These are phyloP conservation scores for Deilephila elpenor DNA, from an alignment of 2,888 invertebrate genomes.

Conservation along the genomic window DNA sequence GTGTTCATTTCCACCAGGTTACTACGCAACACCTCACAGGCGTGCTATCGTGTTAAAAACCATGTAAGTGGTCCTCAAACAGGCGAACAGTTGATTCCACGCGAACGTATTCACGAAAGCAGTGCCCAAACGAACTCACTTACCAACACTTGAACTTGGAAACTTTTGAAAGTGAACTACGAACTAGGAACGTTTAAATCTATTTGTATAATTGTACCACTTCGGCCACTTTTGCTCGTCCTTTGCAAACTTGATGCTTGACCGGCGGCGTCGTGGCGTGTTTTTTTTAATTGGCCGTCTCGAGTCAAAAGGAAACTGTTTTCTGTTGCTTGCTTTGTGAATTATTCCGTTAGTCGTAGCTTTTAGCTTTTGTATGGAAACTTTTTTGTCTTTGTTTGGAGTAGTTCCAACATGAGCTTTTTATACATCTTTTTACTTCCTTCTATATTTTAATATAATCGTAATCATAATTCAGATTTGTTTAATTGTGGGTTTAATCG, in stretches of 20 bases:
- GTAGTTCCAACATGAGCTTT: no score
- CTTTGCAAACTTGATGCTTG: conserved; percentile 9
- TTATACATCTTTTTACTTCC: no score
- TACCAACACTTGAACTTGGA: background rate
- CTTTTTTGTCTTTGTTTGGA: no score
- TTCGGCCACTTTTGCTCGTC: conserved; percentile 3
- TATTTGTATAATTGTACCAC: conserved; percentile 17
- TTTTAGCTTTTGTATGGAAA: background rate
- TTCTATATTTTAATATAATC: no score
- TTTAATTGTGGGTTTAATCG: no score
- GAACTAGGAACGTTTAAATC: conserved; percentile 4
- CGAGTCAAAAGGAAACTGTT: background rate
- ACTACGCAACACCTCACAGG: no score
- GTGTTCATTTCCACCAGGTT: no score
- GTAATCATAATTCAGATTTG: no score
- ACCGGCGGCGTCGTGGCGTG: background rate
- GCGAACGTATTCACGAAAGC: conserved; percentile 6
- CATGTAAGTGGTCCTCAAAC: no score
- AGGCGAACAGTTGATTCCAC: background rate
- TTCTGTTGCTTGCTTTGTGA: background rate
- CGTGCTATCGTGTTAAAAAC: no score
- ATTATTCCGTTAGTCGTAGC: background rate
- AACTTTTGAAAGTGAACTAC: conserved; percentile 9
- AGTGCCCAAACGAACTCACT: background rate
- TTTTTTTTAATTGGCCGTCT: conserved; percentile 3